These are phyloP conservation scores for Geopemphigus sp. DNA, from an alignment of 1,140 invertebrate genomes.

Conservation along the genomic window DNA sequence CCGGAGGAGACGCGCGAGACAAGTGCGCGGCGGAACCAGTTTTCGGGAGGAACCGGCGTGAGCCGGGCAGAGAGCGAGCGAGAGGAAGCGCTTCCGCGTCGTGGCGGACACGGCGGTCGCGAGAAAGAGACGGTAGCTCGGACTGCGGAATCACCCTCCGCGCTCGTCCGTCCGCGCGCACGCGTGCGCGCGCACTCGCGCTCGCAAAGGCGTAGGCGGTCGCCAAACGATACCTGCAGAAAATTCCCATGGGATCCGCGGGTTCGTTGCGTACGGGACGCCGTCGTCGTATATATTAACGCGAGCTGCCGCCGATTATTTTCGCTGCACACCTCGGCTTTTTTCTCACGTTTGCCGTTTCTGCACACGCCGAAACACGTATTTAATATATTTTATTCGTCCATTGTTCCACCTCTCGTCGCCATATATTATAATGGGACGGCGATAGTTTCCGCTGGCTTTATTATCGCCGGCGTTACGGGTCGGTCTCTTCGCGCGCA, in stretches of 20 bases:
- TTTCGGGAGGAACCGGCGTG: background rate
- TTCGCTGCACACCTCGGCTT: background rate
- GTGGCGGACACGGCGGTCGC: too few relatives aligned
- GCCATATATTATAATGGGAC: too few relatives aligned
- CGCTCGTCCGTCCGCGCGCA: too few relatives aligned
- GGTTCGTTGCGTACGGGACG: background rate
- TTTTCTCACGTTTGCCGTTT: slow-evolving; percentile 29
- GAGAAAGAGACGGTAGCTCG: slow-evolving; percentile 40
- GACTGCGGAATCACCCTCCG: slow-evolving; percentile 15
- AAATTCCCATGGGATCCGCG: slow-evolving; percentile 35
- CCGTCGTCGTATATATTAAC: background rate
- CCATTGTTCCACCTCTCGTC: too few relatives aligned
- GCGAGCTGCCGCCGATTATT: background rate
- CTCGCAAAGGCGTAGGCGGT: background rate
- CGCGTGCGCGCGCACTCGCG: too few relatives aligned
- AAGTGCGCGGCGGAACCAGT: slow-evolving; percentile 27
- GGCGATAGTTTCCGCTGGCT: too few relatives aligned
- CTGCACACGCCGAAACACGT: background rate
- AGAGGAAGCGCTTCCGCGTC: background rate
- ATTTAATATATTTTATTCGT: too few relatives aligned
- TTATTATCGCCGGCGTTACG: too few relatives aligned
- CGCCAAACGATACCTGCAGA: slow-evolving; percentile 18
- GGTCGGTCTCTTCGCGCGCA: too few relatives aligned
- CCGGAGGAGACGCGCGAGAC: background rate
- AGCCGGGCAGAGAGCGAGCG: background rate